A percentile compares a stretch with the other conserved stretches of the same genome.
Evolutionary conservation across 2,113 vertebrate genomes (phyloP).

Genomic region (Psophia crepitans): DNA sequence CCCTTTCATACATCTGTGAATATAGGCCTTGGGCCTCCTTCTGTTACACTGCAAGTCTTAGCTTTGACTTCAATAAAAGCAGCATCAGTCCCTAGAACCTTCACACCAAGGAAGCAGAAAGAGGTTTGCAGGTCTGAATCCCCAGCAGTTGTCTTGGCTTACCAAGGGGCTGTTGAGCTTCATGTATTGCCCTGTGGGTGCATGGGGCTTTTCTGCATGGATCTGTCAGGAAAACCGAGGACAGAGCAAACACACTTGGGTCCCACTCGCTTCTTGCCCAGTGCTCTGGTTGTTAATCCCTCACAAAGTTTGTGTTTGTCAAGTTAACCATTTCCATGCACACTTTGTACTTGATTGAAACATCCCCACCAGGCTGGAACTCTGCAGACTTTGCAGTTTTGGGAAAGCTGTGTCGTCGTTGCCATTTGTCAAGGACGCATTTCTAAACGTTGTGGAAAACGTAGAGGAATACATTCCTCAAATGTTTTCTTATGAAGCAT

Average conservation of each 20-base stretch:
- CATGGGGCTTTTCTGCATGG: not conserved
- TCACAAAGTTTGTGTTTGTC: not conserved
- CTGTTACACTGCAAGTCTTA: not conserved
- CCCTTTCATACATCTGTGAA: not conserved
- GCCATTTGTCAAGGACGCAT: not conserved
- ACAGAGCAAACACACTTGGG: not conserved
- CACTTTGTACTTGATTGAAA: not conserved
- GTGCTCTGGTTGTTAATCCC: not conserved
- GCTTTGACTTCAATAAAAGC: not conserved
- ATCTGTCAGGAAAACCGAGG: not conserved
- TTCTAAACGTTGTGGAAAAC: slow-evolving; percentile 1
- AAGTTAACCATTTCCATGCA: not conserved
- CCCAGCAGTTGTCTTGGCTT: not conserved
- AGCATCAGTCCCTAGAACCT: not conserved
- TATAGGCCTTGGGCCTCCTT: not conserved
- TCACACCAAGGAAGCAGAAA: not conserved
- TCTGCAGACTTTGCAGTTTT: not conserved
- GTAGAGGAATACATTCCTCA: not conserved
- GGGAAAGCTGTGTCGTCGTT: not conserved
- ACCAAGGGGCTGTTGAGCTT: not conserved
- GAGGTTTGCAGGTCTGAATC: not conserved
- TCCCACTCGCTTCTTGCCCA: not conserved
- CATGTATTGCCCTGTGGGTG: not conserved
- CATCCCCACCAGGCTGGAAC: not conserved
- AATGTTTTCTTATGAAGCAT: not conserved